Evolutionary conservation across 2,797 vertebrate species (phyloP).

Genomic region (Prunella strophiata): DNA sequence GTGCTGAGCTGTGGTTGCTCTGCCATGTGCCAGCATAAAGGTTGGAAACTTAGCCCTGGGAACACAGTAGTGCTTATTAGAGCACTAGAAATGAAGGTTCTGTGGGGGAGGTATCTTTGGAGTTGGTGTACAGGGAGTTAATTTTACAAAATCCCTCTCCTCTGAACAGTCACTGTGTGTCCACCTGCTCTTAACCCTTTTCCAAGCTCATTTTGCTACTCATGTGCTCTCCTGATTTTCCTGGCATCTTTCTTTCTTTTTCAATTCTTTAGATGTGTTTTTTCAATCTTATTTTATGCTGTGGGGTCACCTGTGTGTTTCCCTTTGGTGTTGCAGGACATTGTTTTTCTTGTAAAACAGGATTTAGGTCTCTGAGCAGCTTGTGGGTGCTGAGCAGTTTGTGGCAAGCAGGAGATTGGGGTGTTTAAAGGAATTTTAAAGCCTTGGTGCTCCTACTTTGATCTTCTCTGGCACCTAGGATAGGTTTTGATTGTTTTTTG

Average conservation of each 20-base stretch:
- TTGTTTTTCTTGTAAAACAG: neutral
- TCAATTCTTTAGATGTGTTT: neutral
- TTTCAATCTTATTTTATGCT: neutral
- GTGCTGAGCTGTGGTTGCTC: neutral
- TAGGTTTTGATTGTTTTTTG: neutral
- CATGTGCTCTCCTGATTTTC: neutral
- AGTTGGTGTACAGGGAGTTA: neutral
- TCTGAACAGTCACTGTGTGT: neutral
- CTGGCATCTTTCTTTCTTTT: neutral
- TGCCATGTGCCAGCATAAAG: accelerated
- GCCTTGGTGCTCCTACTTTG: neutral
- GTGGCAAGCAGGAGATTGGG: neutral
- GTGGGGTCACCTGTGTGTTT: neutral
- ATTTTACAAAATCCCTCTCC: neutral
- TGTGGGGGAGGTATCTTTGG: neutral
- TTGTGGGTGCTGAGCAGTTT: neutral
- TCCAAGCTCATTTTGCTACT: neutral
- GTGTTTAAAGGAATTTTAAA: neutral
- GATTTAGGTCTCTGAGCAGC: neutral
- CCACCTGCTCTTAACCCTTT: neutral
- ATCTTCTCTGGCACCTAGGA: neutral
- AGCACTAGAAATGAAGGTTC: neutral
- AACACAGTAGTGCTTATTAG: neutral
- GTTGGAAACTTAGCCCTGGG: neutral
- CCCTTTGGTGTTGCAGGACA: neutral